Evolutionary conservation across 2,888 invertebrate genomes (phyloP).

Genomic region (Nebria brevicollis): DNA sequence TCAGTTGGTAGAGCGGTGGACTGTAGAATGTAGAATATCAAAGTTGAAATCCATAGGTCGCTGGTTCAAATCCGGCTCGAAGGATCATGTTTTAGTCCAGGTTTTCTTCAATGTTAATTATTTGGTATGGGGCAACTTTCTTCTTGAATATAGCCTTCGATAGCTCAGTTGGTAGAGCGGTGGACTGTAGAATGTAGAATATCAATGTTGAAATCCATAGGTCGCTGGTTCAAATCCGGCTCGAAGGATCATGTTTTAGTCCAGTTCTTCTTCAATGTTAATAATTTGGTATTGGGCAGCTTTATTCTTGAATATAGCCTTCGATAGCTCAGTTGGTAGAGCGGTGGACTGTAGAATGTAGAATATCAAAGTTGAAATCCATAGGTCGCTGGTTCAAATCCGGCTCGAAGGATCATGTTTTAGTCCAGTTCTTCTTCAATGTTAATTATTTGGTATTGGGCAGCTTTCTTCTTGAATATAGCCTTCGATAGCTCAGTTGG

Average conservation of each 20-base stretch:
- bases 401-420: background rate
- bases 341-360: background rate
- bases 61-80: conserved; percentile 77
- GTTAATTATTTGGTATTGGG: background rate
- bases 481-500: background rate
- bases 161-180: conserved; percentile 1
- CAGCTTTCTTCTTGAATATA: background rate
- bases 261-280: background rate
- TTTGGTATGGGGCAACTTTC: background rate
- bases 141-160: background rate
- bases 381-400: background rate
- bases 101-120: background rate
- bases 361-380: background rate
- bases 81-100: conserved; percentile 56
- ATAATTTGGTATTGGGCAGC: background rate
- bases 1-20: conserved; percentile 1
- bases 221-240: background rate
- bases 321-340: conserved; percentile 1
- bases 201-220: background rate
- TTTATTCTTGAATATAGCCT: background rate
- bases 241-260: background rate
- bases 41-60: conserved; percentile 70
- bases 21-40: background rate
- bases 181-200: background rate
- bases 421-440: background rate